Evolutionary conservation across 2,888 invertebrate genomes (phyloP), one percentile per base, ranked within the genome.

Genomic region (Microplitis manilae): DNA sequence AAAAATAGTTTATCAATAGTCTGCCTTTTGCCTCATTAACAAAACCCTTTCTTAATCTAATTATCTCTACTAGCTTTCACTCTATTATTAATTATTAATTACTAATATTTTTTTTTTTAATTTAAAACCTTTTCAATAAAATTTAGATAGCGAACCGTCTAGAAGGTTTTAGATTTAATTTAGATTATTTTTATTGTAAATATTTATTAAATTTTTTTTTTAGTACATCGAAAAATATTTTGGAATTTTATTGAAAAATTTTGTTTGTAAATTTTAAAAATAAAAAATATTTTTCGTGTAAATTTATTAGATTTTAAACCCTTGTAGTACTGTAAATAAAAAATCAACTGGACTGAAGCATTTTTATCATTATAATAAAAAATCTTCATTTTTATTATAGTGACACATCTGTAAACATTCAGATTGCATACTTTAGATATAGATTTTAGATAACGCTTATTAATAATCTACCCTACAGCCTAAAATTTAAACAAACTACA

Each of bases 11-110:
- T 68, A 78, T 81, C 81, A 82, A 81, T 86, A 87, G 85, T 82
- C 84, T 85, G 86, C 87, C 87, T 87, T 87, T 87, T 87, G 87
- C 87, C 87, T 87, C 87, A 13, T 13, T 13, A 13, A 50, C 8
- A 50, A 79, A 83, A 76, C 81, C 81, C 81, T 75, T 64, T 62
- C 76, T 40, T n/a, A 64, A 41, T 20, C 13, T 13, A 50, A 50
- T 30, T 62, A 75, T 62, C 13, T 39, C 39, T 67, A 38, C 30
- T 76, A 76, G 76, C 62, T 67, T 30, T 68, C 61, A 71, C 38
- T 40, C 65, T 68, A 68, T 65, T 50, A 8, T 50, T 50, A 50
- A 50, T 13, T 13, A 50, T 50, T 50, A 50, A 50, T 13, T 50
- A 50, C 50, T 13, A 9, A 8, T 50, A 50, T 50, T 50, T 50